Base-by-base conservation (phyloP, 2,888 invertebrate species). In the Anaspis maculata region DNA sequence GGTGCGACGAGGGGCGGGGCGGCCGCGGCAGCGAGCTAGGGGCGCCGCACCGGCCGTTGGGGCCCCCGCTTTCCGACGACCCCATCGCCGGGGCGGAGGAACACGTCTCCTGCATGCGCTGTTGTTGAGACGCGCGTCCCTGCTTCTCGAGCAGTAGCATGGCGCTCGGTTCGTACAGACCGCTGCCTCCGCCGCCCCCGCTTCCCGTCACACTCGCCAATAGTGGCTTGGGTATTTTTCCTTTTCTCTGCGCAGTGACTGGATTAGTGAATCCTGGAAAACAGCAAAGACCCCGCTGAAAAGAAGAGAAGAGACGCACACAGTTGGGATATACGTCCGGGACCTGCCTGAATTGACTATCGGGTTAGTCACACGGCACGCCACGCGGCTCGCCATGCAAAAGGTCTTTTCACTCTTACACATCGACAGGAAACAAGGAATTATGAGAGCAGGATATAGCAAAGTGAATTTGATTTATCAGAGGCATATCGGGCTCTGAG, bases 271-370 rank as follows among this genome's bases (percentile, higher is more conserved):
- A 76, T 73, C 78, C 79, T 75, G 84, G 83, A 77, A 85, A 84
- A 74, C 84, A 85, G 77, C 85, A 85, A 57, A 84, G 76, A 59
- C 80, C 84, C 54, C 83, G 81, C 83, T 85, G 77, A 74, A 77
- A 74, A 10, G 9, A 68, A 68, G 71, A 68, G 70, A 68, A 69
- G 64, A 67, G 64, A 70, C 68, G 61, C 65, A 54, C 48, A 58
- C 59, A 62, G 59, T 64, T 61, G 66, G 67, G 66, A 64, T 55
- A 46, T 59, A 19, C 49, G 38, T 61, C 60, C 59, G 58, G 64
- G 63, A 62, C 60, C 60, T 64, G 62, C 58, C 52, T 57, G 64
- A 62, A 60, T 50, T 34, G 31, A 23, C 13, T 6, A 39, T 42
- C 44, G 51, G 63, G 66, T 57, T 57, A 54, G 69, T 71, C 66